Evolutionary conservation across 2,888 invertebrate species (phyloP).

Genomic region (Nemapogon koenigi): DNA sequence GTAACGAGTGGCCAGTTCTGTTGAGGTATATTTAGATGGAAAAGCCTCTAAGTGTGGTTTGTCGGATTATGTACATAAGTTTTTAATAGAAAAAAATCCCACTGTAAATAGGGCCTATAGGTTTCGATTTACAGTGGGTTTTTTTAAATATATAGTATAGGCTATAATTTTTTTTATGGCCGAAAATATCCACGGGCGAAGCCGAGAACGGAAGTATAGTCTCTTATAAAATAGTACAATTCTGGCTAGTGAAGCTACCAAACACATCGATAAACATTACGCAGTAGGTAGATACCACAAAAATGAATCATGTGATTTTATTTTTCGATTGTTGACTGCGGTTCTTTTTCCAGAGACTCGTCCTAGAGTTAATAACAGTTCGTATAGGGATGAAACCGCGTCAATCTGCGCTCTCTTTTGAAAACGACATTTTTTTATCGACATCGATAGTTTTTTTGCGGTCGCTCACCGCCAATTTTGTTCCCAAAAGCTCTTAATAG

Average conservation of each 20-base stretch:
- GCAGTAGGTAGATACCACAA: not conserved
- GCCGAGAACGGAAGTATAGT: too few species aligned
- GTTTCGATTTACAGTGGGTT: too few species aligned
- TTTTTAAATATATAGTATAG: too few species aligned
- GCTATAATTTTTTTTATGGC: too few species aligned
- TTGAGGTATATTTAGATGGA: too few species aligned
- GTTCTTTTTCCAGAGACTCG: slow-evolving; percentile 32
- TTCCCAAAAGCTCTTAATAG: not conserved
- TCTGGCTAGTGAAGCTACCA: slow-evolving; percentile 7
- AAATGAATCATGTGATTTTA: slow-evolving; percentile 62
- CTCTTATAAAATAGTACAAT: too few species aligned
- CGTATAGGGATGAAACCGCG: slow-evolving; percentile 36
- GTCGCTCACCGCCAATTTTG: not conserved
- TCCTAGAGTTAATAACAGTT: slow-evolving; percentile 57
- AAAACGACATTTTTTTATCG: slow-evolving; percentile 30
- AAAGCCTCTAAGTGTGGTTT: too few species aligned
- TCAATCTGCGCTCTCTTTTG: slow-evolving; percentile 54
- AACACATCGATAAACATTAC: not conserved
- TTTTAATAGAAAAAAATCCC: too few species aligned
- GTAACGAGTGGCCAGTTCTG: too few species aligned
- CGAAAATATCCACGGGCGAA: slow-evolving; percentile 9
- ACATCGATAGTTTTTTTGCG: slow-evolving; percentile 27
- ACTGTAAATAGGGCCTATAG: too few species aligned
- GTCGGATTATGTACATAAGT: too few species aligned
- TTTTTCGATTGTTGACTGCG: slow-evolving; percentile 55